Conservation (phyloP, 2,113 vertebrate species). For the Mugil cephalus region DNA sequence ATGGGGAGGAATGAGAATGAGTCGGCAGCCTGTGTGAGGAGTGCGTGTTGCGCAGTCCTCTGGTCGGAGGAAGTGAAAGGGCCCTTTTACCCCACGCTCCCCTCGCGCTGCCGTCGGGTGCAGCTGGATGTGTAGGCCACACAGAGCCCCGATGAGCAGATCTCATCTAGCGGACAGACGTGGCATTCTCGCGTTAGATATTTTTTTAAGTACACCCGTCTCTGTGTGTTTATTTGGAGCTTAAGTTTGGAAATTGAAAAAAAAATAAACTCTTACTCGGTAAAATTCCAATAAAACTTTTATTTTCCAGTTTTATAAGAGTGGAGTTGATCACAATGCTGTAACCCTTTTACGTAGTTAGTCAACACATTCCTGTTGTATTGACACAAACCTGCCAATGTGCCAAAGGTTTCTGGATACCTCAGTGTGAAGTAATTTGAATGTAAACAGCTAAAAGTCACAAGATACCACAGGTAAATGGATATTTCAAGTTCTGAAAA, state of each 20-base stretch:
- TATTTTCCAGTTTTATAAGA: not conserved
- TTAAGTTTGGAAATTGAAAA: too few species aligned
- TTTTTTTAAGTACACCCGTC: not conserved
- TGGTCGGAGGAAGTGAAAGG: slow-evolving; percentile 71
- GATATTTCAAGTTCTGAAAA: too few species aligned
- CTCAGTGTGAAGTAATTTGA: slow-evolving; percentile 19
- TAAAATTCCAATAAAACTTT: not conserved
- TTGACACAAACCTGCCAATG: slow-evolving; percentile 6
- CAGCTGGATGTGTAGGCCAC: slow-evolving; percentile 58
- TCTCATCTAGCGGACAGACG: not conserved
- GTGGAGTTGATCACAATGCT: not conserved
- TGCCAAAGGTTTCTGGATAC: slow-evolving; percentile 21
- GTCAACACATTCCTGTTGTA: not conserved
- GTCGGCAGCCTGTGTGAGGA: slow-evolving; percentile 55
- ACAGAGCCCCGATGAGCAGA: not conserved
- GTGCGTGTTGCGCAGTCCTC: slow-evolving; percentile 65
- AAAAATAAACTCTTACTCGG: too few species aligned
- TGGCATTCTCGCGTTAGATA: not conserved
- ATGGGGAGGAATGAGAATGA: slow-evolving; percentile 75
- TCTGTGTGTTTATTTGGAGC: not conserved
- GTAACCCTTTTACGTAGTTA: not conserved
- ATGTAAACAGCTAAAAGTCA: not conserved
- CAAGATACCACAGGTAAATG: slow-evolving; percentile 2
- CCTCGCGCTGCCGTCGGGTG: slow-evolving; percentile 50
- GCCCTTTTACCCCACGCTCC: slow-evolving; percentile 45